These are phyloP conservation scores for Athene cunicularia DNA, from an alignment of 2,113 vertebrate genomes.

Conservation along the genomic window DNA sequence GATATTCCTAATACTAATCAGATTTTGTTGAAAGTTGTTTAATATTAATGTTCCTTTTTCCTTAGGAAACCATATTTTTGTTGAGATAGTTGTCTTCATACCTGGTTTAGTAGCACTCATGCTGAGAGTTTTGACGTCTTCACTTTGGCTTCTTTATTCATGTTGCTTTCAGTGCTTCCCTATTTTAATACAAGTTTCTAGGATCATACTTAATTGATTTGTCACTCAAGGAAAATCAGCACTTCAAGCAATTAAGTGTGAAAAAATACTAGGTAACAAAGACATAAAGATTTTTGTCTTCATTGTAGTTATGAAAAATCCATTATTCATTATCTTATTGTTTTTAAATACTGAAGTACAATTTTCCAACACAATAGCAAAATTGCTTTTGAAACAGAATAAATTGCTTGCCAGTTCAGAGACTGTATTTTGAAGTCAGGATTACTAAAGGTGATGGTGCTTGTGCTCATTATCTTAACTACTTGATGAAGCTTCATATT, in stretches of 20 bases:
- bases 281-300: conserved; percentile 73
- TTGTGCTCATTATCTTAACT: conserved; percentile 51
- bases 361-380: conserved; percentile 78
- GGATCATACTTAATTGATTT: conserved; percentile 80
- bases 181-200: conserved; percentile 73
- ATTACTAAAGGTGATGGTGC: conserved; percentile 37
- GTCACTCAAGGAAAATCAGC: conserved; percentile 76
- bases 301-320: conserved; percentile 77
- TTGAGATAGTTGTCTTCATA: conserved; percentile 36
- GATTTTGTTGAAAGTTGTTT: conserved; percentile 28
- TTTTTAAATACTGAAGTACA: conserved; percentile 81
- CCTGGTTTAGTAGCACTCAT: conserved; percentile 11
- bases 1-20: neutral
- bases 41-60: conserved; percentile 16
- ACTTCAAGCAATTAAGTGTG: conserved; percentile 76
- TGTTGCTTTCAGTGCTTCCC: conserved; percentile 71
- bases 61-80: conserved; percentile 24
- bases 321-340: conserved; percentile 83
- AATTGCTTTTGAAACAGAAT: conserved; percentile 80
- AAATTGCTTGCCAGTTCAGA: conserved; percentile 75
- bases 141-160: conserved; percentile 72
- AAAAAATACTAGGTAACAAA: conserved; percentile 76
- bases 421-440: conserved; percentile 69
- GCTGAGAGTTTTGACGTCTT: conserved; percentile 70
- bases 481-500: neutral